phyloP scores from a whole-genome alignment of 2,113 vertebrate species.

The Thunnus thynnus region DNA sequence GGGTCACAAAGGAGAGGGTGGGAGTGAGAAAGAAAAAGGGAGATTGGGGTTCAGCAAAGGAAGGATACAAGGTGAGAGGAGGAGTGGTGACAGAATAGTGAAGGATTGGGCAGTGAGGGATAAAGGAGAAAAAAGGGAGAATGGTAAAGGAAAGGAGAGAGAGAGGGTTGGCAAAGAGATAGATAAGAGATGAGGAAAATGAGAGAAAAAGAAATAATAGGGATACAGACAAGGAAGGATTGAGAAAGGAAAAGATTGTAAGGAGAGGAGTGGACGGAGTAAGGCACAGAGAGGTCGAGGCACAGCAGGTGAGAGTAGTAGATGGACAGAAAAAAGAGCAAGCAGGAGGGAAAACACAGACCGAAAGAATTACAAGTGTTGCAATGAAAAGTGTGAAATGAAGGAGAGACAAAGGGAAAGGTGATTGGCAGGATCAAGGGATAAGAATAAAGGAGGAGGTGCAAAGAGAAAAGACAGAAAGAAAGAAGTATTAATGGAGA shows the following conservation, averaged over 20 bases:
- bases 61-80: slow-evolving; percentile 28
- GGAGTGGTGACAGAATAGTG: slow-evolving; percentile 31
- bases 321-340: slow-evolving; percentile 26
- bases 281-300: slow-evolving; percentile 29
- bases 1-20: too few species aligned
- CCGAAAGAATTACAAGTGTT: slow-evolving; percentile 40
- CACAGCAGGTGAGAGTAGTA: slow-evolving; percentile 36
- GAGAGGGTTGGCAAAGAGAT: slow-evolving; percentile 14
- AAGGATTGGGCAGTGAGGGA: slow-evolving; percentile 15
- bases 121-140: slow-evolving; percentile 1
- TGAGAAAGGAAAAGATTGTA: background rate
- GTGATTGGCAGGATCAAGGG: slow-evolving; percentile 23
- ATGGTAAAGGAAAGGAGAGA: background rate
- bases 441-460: slow-evolving; percentile 5
- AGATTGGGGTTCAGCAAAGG: slow-evolving; percentile 32
- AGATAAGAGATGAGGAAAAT: slow-evolving; percentile 20
- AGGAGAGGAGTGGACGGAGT: slow-evolving; percentile 19
- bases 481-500: slow-evolving; percentile 40
- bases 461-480: slow-evolving; percentile 33
- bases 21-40: slow-evolving; percentile 3
- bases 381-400: slow-evolving; percentile 21
- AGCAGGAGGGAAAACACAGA: slow-evolving; percentile 17
- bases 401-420: slow-evolving; percentile 40
- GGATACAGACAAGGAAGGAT: background rate
- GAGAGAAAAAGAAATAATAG: background rate